Percentiles rank a stretch among this genome's conserved stretches.
These are phyloP conservation scores for Papilio helenus DNA, from an alignment of 1,140 invertebrate genomes.

Conservation along the genomic window DNA sequence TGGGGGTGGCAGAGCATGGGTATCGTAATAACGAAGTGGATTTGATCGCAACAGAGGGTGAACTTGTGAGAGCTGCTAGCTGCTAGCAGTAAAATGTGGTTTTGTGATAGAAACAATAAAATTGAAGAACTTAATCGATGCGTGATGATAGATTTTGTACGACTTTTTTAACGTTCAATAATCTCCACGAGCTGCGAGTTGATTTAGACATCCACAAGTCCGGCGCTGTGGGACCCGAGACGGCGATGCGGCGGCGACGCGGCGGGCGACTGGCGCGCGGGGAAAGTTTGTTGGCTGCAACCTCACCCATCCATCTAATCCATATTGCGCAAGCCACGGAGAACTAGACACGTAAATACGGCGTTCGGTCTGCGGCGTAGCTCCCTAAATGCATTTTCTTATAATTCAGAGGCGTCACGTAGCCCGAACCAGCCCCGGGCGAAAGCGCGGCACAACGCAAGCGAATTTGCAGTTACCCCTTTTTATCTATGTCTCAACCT, in stretches of 20 bases:
- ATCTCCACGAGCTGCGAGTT: conserved; percentile 42
- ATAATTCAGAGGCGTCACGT: conserved; percentile 79
- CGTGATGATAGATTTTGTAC: conserved; percentile 74
- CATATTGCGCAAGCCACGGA: conserved; percentile 66
- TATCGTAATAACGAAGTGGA: conserved; percentile 62
- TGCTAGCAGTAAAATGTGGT: conserved; percentile 80
- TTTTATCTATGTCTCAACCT: conserved; percentile 70
- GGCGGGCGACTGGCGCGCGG: too few relatives aligned
- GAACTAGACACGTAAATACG: conserved; percentile 68
- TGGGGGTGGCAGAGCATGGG: conserved; percentile 49
- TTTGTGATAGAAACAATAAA: conserved; percentile 81
- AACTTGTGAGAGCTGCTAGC: conserved; percentile 77
- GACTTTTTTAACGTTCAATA: conserved; percentile 62
- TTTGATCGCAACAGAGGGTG: conserved; percentile 59
- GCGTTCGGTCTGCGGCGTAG: conserved; percentile 59
- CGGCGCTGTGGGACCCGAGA: neutral
- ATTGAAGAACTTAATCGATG: conserved; percentile 73
- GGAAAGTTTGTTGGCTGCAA: conserved; percentile 49
- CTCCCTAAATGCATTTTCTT: conserved; percentile 80
- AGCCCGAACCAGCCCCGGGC: conserved; percentile 61
- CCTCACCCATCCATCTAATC: conserved; percentile 52
- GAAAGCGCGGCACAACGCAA: conserved; percentile 64
- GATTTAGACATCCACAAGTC: conserved; percentile 9
- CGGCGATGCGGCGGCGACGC: conserved; percentile 30
- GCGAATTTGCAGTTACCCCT: conserved; percentile 76